Evolutionary conservation across 2,888 invertebrate genomes (phyloP).

Genomic region (Phragmatobia fuliginosa): DNA sequence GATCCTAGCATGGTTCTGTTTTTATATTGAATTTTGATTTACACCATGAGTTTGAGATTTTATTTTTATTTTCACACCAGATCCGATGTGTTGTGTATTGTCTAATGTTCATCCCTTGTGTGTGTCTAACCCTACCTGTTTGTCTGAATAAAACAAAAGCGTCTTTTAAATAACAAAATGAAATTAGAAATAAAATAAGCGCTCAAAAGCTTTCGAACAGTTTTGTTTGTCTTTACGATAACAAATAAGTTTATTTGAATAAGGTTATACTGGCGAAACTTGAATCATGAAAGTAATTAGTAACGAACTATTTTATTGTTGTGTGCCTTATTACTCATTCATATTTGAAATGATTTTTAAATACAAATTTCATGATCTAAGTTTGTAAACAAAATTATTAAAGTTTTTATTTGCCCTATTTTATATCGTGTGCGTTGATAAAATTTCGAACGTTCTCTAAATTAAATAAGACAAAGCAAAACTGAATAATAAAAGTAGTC

Average conservation of each 20-base stretch:
- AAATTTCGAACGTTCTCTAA: slow-evolving; percentile 60
- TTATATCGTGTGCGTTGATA: slow-evolving; percentile 62
- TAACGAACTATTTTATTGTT: slow-evolving; percentile 3
- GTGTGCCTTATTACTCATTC: neutral
- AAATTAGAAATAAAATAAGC: slow-evolving; percentile 72
- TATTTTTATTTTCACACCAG: slow-evolving; percentile 84
- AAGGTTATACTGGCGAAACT: slow-evolving; percentile 64
- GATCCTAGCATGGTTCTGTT: slow-evolving; percentile 83
- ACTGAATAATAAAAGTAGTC: slow-evolving; percentile 84
- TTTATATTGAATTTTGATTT: slow-evolving; percentile 71
- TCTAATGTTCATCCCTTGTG: slow-evolving; percentile 96
- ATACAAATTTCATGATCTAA: slow-evolving; percentile 78
- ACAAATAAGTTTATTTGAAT: slow-evolving; percentile 63
- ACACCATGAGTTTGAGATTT: slow-evolving; percentile 62
- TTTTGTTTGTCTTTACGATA: slow-evolving; percentile 82
- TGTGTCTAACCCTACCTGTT: slow-evolving; percentile 92
- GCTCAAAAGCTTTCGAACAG: slow-evolving; percentile 82
- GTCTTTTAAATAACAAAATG: slow-evolving; percentile 68
- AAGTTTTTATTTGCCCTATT: slow-evolving; percentile 64
- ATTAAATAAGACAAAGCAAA: slow-evolving; percentile 83
- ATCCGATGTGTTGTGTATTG: slow-evolving; percentile 93
- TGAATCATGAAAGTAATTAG: slow-evolving; percentile 77
- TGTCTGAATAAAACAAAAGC: slow-evolving; percentile 82
- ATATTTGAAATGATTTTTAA: slow-evolving; percentile 20
- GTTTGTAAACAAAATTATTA: slow-evolving; percentile 61